Evolutionary conservation across 2,113 vertebrate genomes (phyloP).

Genomic region (Nettapus auritus): DNA sequence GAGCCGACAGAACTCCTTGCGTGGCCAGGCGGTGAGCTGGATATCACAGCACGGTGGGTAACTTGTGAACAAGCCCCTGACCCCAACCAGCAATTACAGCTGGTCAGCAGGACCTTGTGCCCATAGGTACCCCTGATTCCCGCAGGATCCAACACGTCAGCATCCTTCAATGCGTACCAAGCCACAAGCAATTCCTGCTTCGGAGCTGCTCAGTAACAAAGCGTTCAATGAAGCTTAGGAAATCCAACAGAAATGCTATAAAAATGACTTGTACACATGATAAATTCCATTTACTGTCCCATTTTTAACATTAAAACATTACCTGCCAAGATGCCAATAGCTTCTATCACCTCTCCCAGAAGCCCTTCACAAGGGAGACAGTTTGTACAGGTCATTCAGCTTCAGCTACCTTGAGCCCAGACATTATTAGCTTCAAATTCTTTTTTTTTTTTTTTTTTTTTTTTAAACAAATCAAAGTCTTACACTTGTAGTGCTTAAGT

Average conservation of each 20-base stretch:
- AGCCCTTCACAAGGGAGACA: not conserved
- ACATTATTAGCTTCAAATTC: not conserved
- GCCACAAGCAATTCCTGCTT: not conserved
- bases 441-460: not conserved
- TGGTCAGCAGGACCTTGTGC: not conserved
- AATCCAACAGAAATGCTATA: not conserved
- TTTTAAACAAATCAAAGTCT: not conserved
- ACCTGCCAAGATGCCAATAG: not conserved
- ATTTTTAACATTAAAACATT: not conserved
- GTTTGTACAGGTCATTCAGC: not conserved
- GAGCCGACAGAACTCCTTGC: not conserved
- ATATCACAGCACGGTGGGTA: too few species aligned
- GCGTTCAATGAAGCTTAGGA: not conserved
- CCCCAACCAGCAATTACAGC: not conserved
- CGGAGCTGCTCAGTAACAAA: not conserved
- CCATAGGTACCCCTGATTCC: not conserved
- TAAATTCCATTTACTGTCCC: not conserved
- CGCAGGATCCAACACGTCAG: rapidly evolving
- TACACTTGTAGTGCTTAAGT: not conserved
- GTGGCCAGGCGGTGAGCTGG: not conserved
- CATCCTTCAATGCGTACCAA: not conserved
- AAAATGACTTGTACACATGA: not conserved
- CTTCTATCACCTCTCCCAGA: not conserved
- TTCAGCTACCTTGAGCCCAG: not conserved
- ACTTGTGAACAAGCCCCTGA: not conserved